Evolutionary conservation across 1,140 invertebrate genomes (phyloP), one percentile per base, ranked within the genome.

Genomic region (Oedothorax gibbosus): DNA sequence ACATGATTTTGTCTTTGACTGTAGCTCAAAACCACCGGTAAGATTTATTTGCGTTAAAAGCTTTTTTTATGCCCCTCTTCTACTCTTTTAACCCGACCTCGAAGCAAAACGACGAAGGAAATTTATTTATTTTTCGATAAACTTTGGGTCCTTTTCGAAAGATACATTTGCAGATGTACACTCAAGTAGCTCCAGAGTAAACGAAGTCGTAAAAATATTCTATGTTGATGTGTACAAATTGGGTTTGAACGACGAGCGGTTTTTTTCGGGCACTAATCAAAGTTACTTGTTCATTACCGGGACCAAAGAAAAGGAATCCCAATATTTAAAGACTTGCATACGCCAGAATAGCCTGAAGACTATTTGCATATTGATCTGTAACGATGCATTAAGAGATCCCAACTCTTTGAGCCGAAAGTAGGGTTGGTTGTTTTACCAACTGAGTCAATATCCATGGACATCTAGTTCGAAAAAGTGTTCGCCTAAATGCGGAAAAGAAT

Each of bases 311-410:
- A 35, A 85, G 56, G 75, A 85, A 71, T 85, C 65, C 66, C 75
- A 85, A 85, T 85, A 85, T 85, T 85, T 85, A 78, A 85, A 85
- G 75, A 77, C 73, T 60, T 54, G 62, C 66, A 62, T 85, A 78
- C 83, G 83, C 73, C 53, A 77, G 64, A 71, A 65, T 85, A 68
- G 73, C 83, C 73, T 50, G 53, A 50, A 66, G 83, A 85, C 73
- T 85, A 85, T 85, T 85, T 85, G 75, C 83, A 85, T 85, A 85
- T 85, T 62, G 83, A 85, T 85, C 83, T 85, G 83, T 78, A 77
- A 85, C 83, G 83, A 66, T 78, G 83, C 83, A 85, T 85, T 78
- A 85, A 65, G 73, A 56, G 65, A 65, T 77, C 66, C 66, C 64
- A 60, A 53, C 57, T 85, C 82, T 69, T 78, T 85, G 71, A 54